Base-by-base conservation (phyloP, 2,113 vertebrate genomes). In the Megaceryle maxima region DNA sequence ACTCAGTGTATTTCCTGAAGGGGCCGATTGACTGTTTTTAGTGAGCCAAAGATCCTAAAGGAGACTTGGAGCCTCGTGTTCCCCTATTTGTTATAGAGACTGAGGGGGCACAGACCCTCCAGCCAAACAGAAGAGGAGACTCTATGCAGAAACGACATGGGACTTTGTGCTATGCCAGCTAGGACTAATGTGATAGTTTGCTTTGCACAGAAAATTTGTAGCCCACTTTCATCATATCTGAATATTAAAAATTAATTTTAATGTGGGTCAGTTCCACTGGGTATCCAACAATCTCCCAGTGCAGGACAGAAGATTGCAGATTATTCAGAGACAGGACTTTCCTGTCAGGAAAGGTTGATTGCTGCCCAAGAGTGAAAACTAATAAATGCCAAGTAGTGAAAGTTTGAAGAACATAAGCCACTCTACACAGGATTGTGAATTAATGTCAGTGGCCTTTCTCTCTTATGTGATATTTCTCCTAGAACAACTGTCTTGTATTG, bases 81-180 rank as follows among this genome's bases (percentile, higher is more conserved):
- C 17, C 5, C 21, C 14, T 50, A 5, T 56, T 74, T 62, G 13
- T 56, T 76, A 39, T 3, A 69, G 19, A 70, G 31, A 8, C 5
- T 50, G 51, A 69, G 26, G 50, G 28, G 39, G 9, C 35, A 62
- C 22, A 37, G 55, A 69, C 4, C n/a, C 29, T 55, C 50, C 2
- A 2, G 39, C 44, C 53, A 44, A 55, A 72, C 5, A 50, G 39
- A 64, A 77, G 15, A 53, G 41, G 22, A 80, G 17, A 35, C 46
- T 46, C 24, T 28, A 11, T 18, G 21, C 37, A 78, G 60, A 90
- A 83, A 48, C 0, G 0, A 84, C 0, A 0, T n/a, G 16, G 31
- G 64, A 72, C 20, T 24, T 77, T 67, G 29, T 25, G 24, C 33
- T 68, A 24, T 87, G 37, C 29, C 60, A 86, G 26, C 9, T 53